Conservation (phyloP, 2,888 invertebrate genomes). For the Nesidiocoris tenuis region DNA sequence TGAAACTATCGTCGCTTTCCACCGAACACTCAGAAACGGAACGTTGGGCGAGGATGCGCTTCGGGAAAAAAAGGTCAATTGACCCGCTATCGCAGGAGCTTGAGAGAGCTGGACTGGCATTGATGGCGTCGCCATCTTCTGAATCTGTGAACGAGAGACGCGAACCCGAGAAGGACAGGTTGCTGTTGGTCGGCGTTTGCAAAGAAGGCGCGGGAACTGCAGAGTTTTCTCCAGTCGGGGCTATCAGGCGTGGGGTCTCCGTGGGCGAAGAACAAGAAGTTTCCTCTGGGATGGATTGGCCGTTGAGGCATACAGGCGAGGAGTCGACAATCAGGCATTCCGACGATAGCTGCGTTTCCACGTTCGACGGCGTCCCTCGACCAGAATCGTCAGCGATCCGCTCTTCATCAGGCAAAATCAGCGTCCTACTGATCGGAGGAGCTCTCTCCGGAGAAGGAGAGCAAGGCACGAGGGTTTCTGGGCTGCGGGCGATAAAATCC, state of each 20-base stretch:
- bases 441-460: background rate
- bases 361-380: background rate
- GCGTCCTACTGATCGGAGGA: background rate
- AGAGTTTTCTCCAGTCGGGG: background rate
- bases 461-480: background rate
- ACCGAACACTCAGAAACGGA: conserved; percentile 51
- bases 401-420: background rate
- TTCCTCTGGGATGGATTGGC: background rate
- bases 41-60: conserved; percentile 7
- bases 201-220: background rate
- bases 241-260: background rate
- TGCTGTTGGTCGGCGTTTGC: background rate
- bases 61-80: background rate
- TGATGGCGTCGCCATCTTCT: conserved; percentile 14
- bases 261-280: background rate
- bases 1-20: conserved; percentile 52
- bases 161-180: background rate
- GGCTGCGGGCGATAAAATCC: background rate
- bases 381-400: background rate
- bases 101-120: background rate
- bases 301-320: background rate
- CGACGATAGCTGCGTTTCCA: background rate
- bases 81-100: conserved; percentile 23
- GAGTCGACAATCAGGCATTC: background rate
- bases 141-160: conserved; percentile 2